phyloP scores from a whole-genome alignment of 2,888 invertebrate species.

The Chironomus tentans region DNA sequence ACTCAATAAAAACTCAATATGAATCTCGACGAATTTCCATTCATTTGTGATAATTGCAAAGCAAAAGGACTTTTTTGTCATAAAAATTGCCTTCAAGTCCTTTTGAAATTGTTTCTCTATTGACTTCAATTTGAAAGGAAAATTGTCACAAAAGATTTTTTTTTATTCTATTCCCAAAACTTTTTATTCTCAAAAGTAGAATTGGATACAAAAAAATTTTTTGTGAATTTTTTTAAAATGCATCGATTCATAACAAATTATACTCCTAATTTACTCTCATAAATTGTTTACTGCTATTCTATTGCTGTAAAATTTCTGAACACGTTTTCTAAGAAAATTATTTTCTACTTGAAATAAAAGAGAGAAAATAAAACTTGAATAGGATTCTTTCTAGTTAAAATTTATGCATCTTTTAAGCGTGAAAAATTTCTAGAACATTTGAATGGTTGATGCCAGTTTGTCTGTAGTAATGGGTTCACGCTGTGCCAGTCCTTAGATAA shows the following conservation, averaged over 20 bases:
- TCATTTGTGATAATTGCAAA: constrained; percentile 12
- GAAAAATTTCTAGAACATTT: too few relatives aligned
- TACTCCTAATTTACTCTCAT: constrained; percentile 24
- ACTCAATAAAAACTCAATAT: constrained; percentile 21
- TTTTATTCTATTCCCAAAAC: neutral
- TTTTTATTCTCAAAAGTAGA: too few relatives aligned
- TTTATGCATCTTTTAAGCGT: too few relatives aligned
- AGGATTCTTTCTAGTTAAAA: too few relatives aligned
- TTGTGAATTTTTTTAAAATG: neutral
- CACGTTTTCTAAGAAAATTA: constrained; percentile 24
- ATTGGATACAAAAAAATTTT: too few relatives aligned
- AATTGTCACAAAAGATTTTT: neutral
- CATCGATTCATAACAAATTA: constrained; percentile 22
- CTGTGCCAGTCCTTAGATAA: too few relatives aligned
- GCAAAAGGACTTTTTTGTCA: constrained; percentile 6
- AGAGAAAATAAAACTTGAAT: too few relatives aligned
- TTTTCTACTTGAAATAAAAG: neutral
- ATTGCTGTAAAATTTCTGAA: constrained; percentile 1
- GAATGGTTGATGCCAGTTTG: too few relatives aligned
- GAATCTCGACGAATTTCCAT: constrained; percentile 24
- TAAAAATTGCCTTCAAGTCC: constrained; percentile 15
- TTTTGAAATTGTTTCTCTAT: constrained; percentile 23
- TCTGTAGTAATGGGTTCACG: too few relatives aligned
- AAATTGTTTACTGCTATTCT: neutral
- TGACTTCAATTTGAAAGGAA: constrained; percentile 1